Base-by-base conservation (phyloP, 2,888 invertebrate species). In the Ectropis crepuscularia region DNA sequence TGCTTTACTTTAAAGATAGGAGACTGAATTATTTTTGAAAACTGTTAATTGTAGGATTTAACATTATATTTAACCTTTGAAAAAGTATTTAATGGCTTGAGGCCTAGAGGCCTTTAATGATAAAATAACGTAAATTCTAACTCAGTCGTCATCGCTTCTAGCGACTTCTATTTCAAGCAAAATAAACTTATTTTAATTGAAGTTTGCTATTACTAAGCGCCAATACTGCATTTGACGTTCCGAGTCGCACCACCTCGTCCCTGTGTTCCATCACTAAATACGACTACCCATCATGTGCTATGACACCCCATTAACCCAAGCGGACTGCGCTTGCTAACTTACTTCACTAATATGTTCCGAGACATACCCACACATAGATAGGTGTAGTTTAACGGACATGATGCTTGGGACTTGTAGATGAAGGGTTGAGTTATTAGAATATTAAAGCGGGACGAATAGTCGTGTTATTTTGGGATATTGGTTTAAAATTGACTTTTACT, bases 291-390 rank as follows among this genome's bases (percentile, higher is more conserved):
- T 91, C 90, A 89, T 85, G 78, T 76, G 76, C 83, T 82, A 88
- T 90, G 91, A 90, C 91, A 92, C 83, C 84, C 90, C 85, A 91
- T 92, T 91, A 91, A 90, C 89, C 86, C 84, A 76, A 73, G 70
- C 79, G 76, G 76, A 78, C 82, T 80, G 80, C 83, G 83, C 80
- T 81, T 77, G 80, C 81, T 83, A 87, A 86, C 87, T 87, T 86
- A 85, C 64, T 60, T 57, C 51, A 85, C 84, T 88, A 84, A 87
- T 88, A 87, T 86, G 88, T 88, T 87, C 83, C 79, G 79, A 85
- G 82, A 83, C 78, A 71, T 74, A 77, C 73, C 74, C 59, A 66
- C 49, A 66, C 51, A 62, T 59, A 59, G 48, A 57, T 60, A 57
- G 55, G 53, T 48, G 38, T 59, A 63, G 65, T 53, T 46, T 45